These are phyloP conservation scores for Dromiciops gliroides DNA, from an alignment of 2,113 vertebrate genomes.

Conservation along the genomic window DNA sequence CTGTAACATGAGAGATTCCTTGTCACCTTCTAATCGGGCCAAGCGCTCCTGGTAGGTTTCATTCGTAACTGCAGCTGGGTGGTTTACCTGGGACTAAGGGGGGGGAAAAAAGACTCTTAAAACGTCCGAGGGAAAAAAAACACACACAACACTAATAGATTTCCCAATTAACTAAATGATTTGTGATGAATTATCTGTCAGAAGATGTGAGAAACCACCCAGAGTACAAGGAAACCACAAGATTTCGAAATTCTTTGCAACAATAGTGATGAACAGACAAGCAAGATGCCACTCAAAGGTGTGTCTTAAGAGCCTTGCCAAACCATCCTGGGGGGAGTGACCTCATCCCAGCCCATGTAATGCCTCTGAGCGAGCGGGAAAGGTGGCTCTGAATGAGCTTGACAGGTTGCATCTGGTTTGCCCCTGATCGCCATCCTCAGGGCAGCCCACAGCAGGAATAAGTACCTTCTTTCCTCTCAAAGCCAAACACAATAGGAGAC, in stretches of 20 bases:
- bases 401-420: conserved; percentile 37
- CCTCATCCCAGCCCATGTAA: conserved; percentile 54
- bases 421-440: neutral
- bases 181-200: conserved; percentile 44
- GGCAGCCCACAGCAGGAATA: neutral
- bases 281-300: conserved; percentile 63
- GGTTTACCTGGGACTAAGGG: conserved; percentile 88
- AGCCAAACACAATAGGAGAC: neutral
- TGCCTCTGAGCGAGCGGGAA: neutral
- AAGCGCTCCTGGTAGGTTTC: conserved; percentile 95
- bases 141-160: no score
- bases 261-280: conserved; percentile 47
- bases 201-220: conserved; percentile 54
- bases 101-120: conserved; percentile 49
- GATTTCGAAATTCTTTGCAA: conserved; percentile 59
- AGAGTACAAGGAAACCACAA: conserved; percentile 61
- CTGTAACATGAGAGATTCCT: conserved; percentile 97
- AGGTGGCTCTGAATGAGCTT: conserved; percentile 18
- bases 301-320: conserved; percentile 52
- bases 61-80: conserved; percentile 85
- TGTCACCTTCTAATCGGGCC: conserved; percentile 96
- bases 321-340: conserved; percentile 53
- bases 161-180: conserved; percentile 46
- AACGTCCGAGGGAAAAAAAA: conserved; percentile 12
- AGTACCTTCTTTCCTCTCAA: conserved; percentile 5